Evolutionary conservation across 37 sponge, comb jelly and placozoan genomes (phyloP).

Genomic region (Ephydatia muelleri): DNA sequence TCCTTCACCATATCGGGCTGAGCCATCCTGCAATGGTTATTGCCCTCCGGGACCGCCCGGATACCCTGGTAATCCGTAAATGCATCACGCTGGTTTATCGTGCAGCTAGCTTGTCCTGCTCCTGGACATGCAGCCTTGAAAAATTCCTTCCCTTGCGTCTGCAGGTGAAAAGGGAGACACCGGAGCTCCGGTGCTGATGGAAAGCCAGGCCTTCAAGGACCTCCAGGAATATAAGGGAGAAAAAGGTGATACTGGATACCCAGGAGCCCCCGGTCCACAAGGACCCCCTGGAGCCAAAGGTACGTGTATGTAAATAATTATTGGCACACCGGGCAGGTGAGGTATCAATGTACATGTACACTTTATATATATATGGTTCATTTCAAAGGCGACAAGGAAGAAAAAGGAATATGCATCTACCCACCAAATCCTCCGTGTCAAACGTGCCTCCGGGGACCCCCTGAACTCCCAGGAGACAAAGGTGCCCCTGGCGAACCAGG

Average conservation of each 20-base stretch:
- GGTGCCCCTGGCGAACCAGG: too few species aligned
- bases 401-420: too few species aligned
- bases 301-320: too few species aligned
- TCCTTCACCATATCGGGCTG: too few species aligned
- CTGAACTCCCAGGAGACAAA: too few species aligned
- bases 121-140: neutral
- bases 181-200: slow-evolving; percentile 57
- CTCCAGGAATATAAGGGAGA: slow-evolving; percentile 18
- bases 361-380: too few species aligned
- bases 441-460: neutral
- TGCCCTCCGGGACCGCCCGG: neutral
- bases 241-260: neutral
- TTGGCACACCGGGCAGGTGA: neutral
- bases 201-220: slow-evolving; percentile 13
- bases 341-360: neutral
- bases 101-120: too few species aligned
- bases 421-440: neutral
- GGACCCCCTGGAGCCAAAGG: neutral
- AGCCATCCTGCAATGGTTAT: neutral
- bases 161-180: slow-evolving; percentile 66
- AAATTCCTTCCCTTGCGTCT: too few species aligned
- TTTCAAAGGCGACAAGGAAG: too few species aligned
- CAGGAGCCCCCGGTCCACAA: neutral
- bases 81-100: neutral
- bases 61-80: neutral